These are phyloP conservation scores for Corvus cornix DNA, from an alignment of 2,113 vertebrate genomes.

Conservation along the genomic window DNA sequence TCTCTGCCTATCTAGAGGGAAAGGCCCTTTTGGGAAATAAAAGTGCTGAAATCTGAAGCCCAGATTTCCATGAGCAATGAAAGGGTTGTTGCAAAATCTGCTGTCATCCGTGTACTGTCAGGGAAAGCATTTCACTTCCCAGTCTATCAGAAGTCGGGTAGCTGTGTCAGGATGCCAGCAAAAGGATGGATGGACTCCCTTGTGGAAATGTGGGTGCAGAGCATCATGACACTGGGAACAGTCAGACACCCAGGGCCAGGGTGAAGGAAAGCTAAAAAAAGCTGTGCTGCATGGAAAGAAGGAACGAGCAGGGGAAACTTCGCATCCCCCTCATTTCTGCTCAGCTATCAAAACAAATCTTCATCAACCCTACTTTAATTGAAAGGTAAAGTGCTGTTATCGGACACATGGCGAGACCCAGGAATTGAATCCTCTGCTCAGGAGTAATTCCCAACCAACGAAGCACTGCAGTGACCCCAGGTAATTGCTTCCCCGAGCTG, in stretches of 20 bases:
- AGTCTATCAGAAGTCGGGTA: not conserved
- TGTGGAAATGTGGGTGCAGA: rapidly evolving
- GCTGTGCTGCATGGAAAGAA: not conserved
- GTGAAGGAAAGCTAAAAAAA: not conserved
- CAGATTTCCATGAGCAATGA: not conserved
- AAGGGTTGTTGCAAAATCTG: not conserved
- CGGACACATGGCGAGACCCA: rapidly evolving
- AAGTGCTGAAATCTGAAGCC: not conserved
- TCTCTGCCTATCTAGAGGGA: not conserved
- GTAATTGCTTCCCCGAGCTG: not conserved
- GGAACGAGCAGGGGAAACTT: not conserved
- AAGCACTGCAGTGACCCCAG: not conserved
- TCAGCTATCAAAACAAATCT: not conserved
- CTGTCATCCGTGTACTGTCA: not conserved
- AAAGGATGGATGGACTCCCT: not conserved
- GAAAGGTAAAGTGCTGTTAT: not conserved
- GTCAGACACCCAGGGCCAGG: not conserved
- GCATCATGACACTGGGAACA: not conserved
- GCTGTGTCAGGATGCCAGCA: not conserved
- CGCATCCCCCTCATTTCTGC: not conserved
- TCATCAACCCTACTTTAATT: not conserved
- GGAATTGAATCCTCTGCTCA: not conserved
- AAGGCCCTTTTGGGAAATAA: not conserved
- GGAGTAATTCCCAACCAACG: not conserved
- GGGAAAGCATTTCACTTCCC: not conserved